Base-by-base conservation (phyloP, 2,797 vertebrate genomes). In the Anguilla marmorata region DNA sequence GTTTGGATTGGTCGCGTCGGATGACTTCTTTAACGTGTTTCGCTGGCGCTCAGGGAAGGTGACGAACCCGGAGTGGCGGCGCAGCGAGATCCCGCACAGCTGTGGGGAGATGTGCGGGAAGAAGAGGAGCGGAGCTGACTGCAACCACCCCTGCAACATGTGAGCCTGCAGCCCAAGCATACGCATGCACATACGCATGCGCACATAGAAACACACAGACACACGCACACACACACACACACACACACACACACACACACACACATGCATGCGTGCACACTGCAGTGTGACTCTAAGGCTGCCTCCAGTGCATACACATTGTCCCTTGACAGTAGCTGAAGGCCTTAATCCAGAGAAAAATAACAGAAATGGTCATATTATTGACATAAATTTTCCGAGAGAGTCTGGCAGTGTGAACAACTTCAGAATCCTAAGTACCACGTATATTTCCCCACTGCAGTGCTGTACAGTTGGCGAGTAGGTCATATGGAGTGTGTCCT, bases 41-140 rank as follows among this genome's bases (percentile, higher is more conserved):
- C 89, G 79, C 50, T 88, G 82, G 6, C 33, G n/a, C 41, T 74
- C 94, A 99, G 99, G 97, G 87, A 99, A 99, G 91, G 97, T 98
- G 89, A 97, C 97, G 41, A 98, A 99, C 93, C 99, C 99, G 0
- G 98, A 99, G 93, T 99, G 97, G 98, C 99, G 98, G 91, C 97
- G 97, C 92, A 98, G 95, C 91, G 98, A 99, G 96, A 99, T 99
- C 93, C 99, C 99, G 63, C 98, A 99, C 95, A 99, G 98, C 94
- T 99, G 99, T 94, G 99, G 98, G 50, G 98, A 99, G 63, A 97
- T 99, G 92, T 99, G 99, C 95, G 97, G 98, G 89, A 99, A 97
- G 96, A 98, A 97, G 94, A 97, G 98, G 88, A 96, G 97, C 58
- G 95, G 97, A 89, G 94, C 94, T 87, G 97, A 98, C 93, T 99